These are phyloP conservation scores for Grapholita molesta DNA, from an alignment of 1,140 invertebrate genomes.

Conservation along the genomic window DNA sequence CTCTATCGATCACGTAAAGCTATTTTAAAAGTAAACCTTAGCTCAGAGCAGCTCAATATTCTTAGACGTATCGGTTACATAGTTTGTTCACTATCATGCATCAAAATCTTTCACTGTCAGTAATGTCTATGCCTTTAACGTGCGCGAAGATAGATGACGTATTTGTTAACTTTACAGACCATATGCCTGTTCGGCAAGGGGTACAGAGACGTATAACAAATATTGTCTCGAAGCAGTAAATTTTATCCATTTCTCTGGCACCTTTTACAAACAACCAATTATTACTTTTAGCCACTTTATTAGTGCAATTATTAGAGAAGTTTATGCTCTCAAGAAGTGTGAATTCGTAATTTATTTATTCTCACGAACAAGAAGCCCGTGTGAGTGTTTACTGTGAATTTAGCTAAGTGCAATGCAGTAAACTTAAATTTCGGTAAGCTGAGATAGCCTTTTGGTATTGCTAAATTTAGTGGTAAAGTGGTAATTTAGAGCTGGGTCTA, in stretches of 20 bases:
- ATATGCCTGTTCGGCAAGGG: neutral
- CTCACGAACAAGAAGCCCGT: neutral
- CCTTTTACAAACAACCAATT: neutral
- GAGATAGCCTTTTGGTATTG: neutral
- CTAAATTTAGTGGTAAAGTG: neutral
- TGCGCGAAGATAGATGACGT: slow-evolving; percentile 5
- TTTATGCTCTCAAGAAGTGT: neutral
- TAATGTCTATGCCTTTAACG: slow-evolving; percentile 22
- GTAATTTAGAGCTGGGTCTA: slow-evolving; percentile 18
- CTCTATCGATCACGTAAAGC: slow-evolving; percentile 63
- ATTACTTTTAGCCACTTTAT: too few species aligned
- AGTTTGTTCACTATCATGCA: slow-evolving; percentile 23
- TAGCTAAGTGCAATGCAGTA: neutral
- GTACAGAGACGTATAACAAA: neutral
- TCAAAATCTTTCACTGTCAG: slow-evolving; percentile 32
- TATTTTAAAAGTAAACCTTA: slow-evolving; percentile 52
- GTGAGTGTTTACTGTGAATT: neutral
- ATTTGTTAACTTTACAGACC: slow-evolving; percentile 15
- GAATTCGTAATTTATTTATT: neutral
- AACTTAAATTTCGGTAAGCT: neutral
- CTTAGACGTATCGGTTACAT: slow-evolving; percentile 33
- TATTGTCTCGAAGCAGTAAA: neutral
- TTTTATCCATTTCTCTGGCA: neutral
- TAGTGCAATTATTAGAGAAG: slow-evolving; percentile 4
- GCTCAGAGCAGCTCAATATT: slow-evolving; percentile 7